These are phyloP conservation scores for Aradophagus sp. DNA, from an alignment of 1,140 invertebrate species.

Conservation along the genomic window DNA sequence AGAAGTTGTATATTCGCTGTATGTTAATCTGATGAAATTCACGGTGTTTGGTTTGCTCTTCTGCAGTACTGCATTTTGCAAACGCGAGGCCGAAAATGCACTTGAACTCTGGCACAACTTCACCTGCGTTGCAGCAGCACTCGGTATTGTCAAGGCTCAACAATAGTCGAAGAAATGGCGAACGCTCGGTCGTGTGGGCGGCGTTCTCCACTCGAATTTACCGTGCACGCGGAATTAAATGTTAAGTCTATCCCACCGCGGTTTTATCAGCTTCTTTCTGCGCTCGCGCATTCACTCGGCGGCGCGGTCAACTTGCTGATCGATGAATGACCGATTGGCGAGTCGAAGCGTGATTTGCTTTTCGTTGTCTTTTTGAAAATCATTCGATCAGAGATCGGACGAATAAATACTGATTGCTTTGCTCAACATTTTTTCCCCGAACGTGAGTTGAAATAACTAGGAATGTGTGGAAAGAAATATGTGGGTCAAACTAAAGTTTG, in stretches of 20 bases:
- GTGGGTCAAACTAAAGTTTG: no score
- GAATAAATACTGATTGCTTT: no score
- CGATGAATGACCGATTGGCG: constrained; percentile 40
- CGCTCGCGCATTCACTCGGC: constrained; percentile 40
- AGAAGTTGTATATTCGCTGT: no score
- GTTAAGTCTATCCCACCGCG: constrained; percentile 66
- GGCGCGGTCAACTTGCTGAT: constrained; percentile 14
- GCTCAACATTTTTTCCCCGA: no score
- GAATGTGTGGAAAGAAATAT: no score
- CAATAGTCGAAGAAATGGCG: constrained; percentile 47
- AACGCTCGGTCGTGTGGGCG: constrained; percentile 41
- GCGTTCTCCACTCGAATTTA: constrained; percentile 57
- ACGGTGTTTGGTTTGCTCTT: no score
- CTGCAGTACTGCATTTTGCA: no score
- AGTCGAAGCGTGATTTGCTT: constrained; percentile 18
- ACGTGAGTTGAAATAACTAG: no score
- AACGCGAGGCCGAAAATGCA: constrained; percentile 27
- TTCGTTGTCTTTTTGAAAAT: no score
- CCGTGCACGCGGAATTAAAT: constrained; percentile 61
- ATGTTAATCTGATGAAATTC: no score
- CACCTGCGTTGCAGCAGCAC: constrained; percentile 52
- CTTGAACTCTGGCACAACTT: constrained; percentile 50
- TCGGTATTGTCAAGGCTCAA: constrained; percentile 57
- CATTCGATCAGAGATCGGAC: no score
- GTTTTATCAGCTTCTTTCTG: constrained; percentile 61